A percentile compares a stretch with the other conserved stretches of the same genome.
Evolutionary conservation across 2,888 invertebrate genomes (phyloP).

Genomic region (Micoletzkya japonica): DNA sequence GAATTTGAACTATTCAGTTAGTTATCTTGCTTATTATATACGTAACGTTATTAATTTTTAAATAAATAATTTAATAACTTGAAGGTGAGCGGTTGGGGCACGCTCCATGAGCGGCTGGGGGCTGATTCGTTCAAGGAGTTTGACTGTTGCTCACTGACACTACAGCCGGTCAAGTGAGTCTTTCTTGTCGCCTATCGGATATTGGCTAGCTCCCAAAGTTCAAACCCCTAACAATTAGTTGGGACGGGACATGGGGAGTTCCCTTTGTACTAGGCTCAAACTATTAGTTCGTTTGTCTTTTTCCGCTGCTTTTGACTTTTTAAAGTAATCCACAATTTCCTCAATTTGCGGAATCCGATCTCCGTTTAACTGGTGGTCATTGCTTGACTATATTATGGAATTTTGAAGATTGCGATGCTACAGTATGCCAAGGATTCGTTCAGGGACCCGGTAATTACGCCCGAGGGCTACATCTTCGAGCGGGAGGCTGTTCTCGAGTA

Average conservation of each 20-base stretch:
- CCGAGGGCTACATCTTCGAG: slow-evolving; percentile 89
- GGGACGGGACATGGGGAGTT: slow-evolving; percentile 71
- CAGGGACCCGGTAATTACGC: slow-evolving; percentile 59
- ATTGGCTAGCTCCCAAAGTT: no score
- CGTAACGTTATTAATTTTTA: no score
- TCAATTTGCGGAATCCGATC: no score
- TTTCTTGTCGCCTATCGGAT: slow-evolving; percentile 31
- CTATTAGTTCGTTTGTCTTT: no score
- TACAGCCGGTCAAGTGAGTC: slow-evolving; percentile 86
- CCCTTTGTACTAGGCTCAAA: slow-evolving; percentile 11
- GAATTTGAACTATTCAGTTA: no score
- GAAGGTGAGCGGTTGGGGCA: slow-evolving; percentile 84
- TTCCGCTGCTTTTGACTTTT: no score
- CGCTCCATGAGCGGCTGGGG: slow-evolving; percentile 75
- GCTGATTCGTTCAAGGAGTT: slow-evolving; percentile 94
- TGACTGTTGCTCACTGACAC: slow-evolving; percentile 92
- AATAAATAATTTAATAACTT: slow-evolving; percentile 93
- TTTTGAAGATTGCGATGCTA: no score
- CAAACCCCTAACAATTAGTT: no score
- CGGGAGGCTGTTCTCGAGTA: slow-evolving; percentile 95
- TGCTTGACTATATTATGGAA: no score
- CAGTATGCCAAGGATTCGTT: no score
- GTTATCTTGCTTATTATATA: background rate
- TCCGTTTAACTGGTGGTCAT: no score
- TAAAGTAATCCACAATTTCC: no score